A percentile compares a stretch with the other conserved stretches of the same genome.
phyloP scores from a whole-genome alignment of 2,888 invertebrate species.

The Choreutis nemorana region DNA sequence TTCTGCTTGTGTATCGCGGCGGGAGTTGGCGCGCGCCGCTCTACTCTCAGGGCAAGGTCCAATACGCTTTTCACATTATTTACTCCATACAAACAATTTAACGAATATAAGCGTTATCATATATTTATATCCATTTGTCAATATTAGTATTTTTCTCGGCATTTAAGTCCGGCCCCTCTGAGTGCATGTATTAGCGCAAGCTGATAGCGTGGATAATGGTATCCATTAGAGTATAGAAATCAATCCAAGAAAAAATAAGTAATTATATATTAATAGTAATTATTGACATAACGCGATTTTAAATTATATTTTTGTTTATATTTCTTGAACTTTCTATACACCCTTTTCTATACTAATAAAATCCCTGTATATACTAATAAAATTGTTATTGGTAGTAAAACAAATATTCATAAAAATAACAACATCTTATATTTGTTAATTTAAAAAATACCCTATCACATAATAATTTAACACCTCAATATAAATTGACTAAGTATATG shows the following conservation, averaged over 20 bases:
- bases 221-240: no score
- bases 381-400: background rate
- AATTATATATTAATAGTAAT: no score
- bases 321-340: background rate
- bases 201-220: no score
- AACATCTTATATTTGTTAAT: no score
- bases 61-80: constrained; percentile 27
- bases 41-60: constrained; percentile 43
- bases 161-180: background rate
- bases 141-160: background rate
- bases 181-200: background rate
- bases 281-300: no score
- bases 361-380: background rate
- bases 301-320: background rate
- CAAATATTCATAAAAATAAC: no score
- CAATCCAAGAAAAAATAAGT: no score
- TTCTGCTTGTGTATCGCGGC: constrained; percentile 15
- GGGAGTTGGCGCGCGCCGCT: constrained; percentile 41
- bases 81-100: background rate
- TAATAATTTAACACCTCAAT: no score
- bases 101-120: background rate
- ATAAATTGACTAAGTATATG: no score
- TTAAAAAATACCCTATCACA: no score
- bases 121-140: background rate
- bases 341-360: background rate